Evolutionary conservation across 2,113 vertebrate species (phyloP).

Genomic region (Xenopus borealis): DNA sequence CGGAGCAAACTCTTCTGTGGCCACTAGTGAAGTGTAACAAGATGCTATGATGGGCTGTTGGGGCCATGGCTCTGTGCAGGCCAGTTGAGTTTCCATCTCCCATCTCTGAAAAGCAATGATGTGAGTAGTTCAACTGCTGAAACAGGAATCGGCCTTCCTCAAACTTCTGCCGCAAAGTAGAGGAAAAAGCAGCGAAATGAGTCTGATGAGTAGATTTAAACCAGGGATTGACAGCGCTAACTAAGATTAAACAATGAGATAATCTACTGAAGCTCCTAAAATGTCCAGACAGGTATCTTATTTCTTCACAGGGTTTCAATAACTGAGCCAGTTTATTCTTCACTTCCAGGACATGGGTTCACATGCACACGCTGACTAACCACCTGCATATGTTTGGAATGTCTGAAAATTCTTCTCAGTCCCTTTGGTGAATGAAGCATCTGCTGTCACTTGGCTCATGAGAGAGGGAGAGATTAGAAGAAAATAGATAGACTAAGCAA

Average conservation of each 20-base stretch:
- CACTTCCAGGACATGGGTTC: slow-evolving; percentile 5
- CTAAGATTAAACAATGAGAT: background rate
- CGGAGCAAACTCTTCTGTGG: no score
- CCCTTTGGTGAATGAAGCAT: slow-evolving; percentile 2
- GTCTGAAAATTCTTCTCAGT: slow-evolving; percentile 6
- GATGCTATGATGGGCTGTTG: no score
- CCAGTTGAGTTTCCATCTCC: no score
- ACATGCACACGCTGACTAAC: slow-evolving; percentile 20
- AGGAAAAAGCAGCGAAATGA: background rate
- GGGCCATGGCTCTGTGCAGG: no score
- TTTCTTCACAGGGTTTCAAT: slow-evolving; percentile 1
- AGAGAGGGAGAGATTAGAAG: background rate
- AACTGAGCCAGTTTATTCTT: background rate
- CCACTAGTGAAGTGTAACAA: no score
- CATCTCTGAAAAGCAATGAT: no score
- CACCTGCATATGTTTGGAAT: slow-evolving; percentile 31
- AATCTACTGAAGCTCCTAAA: background rate
- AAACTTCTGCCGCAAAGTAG: no score
- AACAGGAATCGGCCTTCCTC: no score
- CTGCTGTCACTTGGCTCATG: background rate
- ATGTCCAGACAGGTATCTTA: background rate
- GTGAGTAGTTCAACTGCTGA: no score
- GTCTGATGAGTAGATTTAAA: background rate
- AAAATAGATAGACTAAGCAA: background rate
- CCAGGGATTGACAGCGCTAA: background rate